phyloP scores from a whole-genome alignment of 2,113 vertebrate species.

The Noctilio leporinus region DNA sequence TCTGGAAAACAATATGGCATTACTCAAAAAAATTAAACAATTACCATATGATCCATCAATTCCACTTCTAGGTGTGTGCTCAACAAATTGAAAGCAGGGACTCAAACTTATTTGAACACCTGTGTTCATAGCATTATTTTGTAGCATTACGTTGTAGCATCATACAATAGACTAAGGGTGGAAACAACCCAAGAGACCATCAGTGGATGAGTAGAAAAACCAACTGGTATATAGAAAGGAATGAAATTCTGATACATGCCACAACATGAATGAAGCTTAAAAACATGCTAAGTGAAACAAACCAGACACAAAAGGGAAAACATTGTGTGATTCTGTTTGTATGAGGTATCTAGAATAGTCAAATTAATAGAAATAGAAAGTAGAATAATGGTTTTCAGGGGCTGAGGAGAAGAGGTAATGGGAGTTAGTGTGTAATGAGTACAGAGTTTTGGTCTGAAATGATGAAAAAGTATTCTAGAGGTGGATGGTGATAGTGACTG shows the following conservation, averaged over 20 bases:
- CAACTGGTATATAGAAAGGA: neutral
- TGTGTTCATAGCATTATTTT: neutral
- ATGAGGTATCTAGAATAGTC: neutral
- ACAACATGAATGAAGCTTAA: neutral
- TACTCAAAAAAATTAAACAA: neutral
- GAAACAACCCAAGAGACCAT: neutral
- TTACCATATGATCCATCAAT: neutral
- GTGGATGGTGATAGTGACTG: neutral
- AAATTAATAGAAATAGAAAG: neutral
- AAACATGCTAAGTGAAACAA: neutral
- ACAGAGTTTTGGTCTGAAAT: neutral
- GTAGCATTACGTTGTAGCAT: no score
- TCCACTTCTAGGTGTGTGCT: neutral
- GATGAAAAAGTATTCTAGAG: neutral
- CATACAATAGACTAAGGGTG: neutral
- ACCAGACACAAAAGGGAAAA: neutral
- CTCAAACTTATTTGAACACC: neutral
- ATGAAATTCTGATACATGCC: neutral
- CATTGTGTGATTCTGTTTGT: neutral
- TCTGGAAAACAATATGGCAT: neutral
- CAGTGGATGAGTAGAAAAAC: no score
- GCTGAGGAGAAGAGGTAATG: neutral
- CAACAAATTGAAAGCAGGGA: neutral
- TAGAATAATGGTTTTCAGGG: neutral
- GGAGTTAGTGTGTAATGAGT: neutral